Base-by-base conservation (phyloP, 2,797 vertebrate species). In the Lagodon rhomboides region DNA sequence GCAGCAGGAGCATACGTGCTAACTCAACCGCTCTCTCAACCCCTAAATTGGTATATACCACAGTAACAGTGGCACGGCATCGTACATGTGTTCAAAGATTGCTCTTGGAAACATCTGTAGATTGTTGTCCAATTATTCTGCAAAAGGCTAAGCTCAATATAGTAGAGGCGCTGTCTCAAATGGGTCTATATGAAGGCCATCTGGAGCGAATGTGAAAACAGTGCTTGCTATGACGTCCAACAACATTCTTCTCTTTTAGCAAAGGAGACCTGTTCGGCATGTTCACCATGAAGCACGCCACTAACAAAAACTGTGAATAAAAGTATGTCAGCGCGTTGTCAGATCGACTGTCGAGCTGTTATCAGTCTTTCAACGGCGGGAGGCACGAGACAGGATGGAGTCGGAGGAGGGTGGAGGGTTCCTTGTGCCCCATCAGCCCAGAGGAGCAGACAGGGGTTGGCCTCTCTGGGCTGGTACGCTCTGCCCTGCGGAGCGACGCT, bases 401-500 rank as follows among this genome's bases (percentile, higher is more conserved):
- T 41, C 6, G 0, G 30, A 43, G 0, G 30, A 43, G 73, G 68
- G 69, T 63, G 55, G 69, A 78, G 55, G 23, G 22, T 61, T 77
- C 76, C 60, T 87, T 76, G 54, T 4, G 59, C 86, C 75, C 55
- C 75, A 62, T 79, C 81, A 69, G 73, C 22, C 77, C 70, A 62
- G 77, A 75, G 53, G 47, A 79, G 59, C 64, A 87, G 70, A 82
- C 58, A 61, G 60, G 65, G 79, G 49, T 43, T 73, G 76, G 75
- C 62, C 62, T 80, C 88, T 54, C 38, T 4, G 55, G 67, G 75
- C 46, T 80, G 82, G 76, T 81, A 50, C 72, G 72, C 83, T 85
- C 85, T 71, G 84, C 71, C 84, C 80, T 64, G 81, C 73, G 83
- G 82, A 87, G 77, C 43, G 82, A 81, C 25, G 75, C 67, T 82